Conservation (phyloP, 2,113 vertebrate genomes). For the Crotalus helleri region DNA sequence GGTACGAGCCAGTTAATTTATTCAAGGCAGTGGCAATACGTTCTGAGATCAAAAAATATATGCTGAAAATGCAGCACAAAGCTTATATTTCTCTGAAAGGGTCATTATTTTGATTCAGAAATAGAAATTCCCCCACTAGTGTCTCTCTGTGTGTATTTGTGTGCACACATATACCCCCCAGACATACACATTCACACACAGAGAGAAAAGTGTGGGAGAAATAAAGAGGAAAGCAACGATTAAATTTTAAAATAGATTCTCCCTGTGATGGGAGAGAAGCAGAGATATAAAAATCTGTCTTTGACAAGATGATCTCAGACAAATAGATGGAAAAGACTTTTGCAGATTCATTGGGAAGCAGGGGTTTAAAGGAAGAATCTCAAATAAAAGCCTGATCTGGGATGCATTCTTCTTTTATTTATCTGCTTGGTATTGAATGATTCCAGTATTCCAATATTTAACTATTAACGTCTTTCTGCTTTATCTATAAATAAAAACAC, state of each 20-base stretch:
- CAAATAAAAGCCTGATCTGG: slow-evolving; percentile 53
- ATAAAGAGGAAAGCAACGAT: slow-evolving; percentile 47
- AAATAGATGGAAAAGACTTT: slow-evolving; percentile 59
- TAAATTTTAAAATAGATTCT: slow-evolving; percentile 70
- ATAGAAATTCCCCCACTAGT: slow-evolving; percentile 5
- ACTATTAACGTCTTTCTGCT: slow-evolving; percentile 56
- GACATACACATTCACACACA: not conserved
- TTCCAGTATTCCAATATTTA: slow-evolving; percentile 66
- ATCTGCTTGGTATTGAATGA: slow-evolving; percentile 43
- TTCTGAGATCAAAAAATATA: not conserved
- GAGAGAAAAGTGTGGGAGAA: not conserved
- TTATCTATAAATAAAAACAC: slow-evolving; percentile 65
- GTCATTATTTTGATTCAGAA: slow-evolving; percentile 19
- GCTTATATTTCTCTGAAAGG: slow-evolving; percentile 34
- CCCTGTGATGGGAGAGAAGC: slow-evolving; percentile 51
- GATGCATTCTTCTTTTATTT: slow-evolving; percentile 66
- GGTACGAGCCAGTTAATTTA: not conserved
- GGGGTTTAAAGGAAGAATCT: not conserved
- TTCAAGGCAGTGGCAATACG: not conserved
- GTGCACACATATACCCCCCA: not conserved
- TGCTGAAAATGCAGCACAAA: not conserved
- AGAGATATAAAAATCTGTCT: slow-evolving; percentile 61
- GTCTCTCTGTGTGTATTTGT: slow-evolving; percentile 24
- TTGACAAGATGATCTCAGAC: slow-evolving; percentile 67
- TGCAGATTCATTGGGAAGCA: slow-evolving; percentile 41